These are phyloP conservation scores for Lobophora halterata DNA, from an alignment of 2,888 invertebrate genomes.

Conservation along the genomic window DNA sequence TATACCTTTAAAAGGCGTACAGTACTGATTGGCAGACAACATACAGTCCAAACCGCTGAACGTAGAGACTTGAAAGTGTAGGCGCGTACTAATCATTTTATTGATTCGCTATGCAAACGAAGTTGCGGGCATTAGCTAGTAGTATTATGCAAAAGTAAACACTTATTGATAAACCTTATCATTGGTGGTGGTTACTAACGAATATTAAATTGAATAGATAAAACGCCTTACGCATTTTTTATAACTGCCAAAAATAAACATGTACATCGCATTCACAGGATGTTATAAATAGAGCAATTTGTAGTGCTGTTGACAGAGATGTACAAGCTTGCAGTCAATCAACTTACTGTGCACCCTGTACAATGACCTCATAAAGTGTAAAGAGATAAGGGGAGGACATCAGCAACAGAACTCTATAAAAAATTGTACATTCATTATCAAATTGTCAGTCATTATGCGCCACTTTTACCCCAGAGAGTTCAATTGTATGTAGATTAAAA, in stretches of 20 bases:
- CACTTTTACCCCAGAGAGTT: constrained; percentile 38
- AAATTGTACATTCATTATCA: constrained; percentile 37
- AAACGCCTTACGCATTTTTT: constrained; percentile 25
- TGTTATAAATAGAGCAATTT: constrained; percentile 12
- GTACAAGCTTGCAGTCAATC: constrained; percentile 11
- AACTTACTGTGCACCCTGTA: constrained; percentile 17
- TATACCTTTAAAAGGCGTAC: too few species aligned
- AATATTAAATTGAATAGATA: constrained; percentile 41
- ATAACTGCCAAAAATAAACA: constrained; percentile 24
- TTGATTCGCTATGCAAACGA: too few species aligned
- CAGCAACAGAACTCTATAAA: constrained; percentile 26
- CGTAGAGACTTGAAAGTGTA: too few species aligned
- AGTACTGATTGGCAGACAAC: too few species aligned
- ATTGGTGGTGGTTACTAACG: constrained; percentile 37
- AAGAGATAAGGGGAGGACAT: constrained; percentile 26
- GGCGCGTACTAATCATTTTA: too few species aligned
- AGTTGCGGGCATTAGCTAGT: too few species aligned
- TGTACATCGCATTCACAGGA: constrained; percentile 5
- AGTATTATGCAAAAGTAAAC: constrained; percentile 16
- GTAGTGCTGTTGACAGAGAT: constrained; percentile 12
- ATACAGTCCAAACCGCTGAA: too few species aligned
- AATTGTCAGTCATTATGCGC: constrained; percentile 34
- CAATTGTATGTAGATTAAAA: constrained; percentile 50
- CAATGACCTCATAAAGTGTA: constrained; percentile 21
- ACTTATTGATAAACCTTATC: constrained; percentile 40